Evolutionary conservation across 2,797 vertebrate species (phyloP).

Genomic region (Falco peregrinus): DNA sequence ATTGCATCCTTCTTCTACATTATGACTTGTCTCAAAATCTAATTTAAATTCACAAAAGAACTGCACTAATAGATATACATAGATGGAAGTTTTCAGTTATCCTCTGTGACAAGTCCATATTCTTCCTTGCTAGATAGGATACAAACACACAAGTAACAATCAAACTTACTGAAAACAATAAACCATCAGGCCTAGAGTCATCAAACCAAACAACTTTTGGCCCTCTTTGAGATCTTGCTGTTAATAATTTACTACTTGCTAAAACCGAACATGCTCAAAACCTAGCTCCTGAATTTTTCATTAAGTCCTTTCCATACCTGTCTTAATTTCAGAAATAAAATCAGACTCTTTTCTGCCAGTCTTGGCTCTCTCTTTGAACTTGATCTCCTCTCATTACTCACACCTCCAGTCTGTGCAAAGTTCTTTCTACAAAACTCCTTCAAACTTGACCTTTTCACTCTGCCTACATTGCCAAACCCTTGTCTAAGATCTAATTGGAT

Average conservation of each 20-base stretch:
- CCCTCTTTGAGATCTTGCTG: background rate
- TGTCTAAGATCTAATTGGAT: background rate
- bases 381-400: conserved; percentile 42
- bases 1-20: background rate
- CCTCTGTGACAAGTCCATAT: background rate
- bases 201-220: background rate
- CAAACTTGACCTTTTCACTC: conserved; percentile 37
- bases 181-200: background rate
- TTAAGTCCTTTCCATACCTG: background rate
- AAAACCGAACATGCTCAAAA: conserved; percentile 16
- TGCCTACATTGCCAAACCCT: background rate
- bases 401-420: background rate
- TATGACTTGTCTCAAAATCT: background rate
- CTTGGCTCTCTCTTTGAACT: background rate
- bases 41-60: background rate
- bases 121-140: background rate
- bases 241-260: conserved; percentile 23
- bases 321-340: conserved; percentile 47
- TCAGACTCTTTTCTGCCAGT: conserved; percentile 7
- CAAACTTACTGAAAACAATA: background rate
- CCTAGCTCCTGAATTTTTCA: conserved; percentile 5
- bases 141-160: background rate
- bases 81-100: background rate
- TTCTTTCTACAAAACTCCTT: background rate
- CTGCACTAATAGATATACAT: background rate